Base-by-base conservation (phyloP, 2,888 invertebrate genomes). In the Cloeon dipterum region DNA sequence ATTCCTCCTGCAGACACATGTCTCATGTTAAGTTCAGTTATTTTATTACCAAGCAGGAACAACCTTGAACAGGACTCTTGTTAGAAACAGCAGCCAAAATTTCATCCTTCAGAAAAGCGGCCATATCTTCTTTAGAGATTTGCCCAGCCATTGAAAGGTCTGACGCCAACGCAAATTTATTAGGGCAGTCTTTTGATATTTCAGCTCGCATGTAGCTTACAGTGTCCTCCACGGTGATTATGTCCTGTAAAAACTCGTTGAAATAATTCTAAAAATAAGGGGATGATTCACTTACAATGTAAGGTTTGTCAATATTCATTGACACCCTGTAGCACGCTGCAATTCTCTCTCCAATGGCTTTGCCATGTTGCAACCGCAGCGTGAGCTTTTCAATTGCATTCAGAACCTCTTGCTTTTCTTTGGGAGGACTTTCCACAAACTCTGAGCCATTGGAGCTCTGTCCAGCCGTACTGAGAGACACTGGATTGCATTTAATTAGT, bases 91-190 rank as follows among this genome's bases (percentile, higher is more conserved):
- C 51, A 3, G 46, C 42, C 19, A 70, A 63, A 49, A 74, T 63
- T 56, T 73, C 70, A 40, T 64, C 62, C 45, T 70, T 68, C 2
- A 75, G 54, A 46, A 72, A 70, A 50, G 67, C 66, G 2, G 70
- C 65, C 43, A 62, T 59, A 50, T 62, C 59, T 32, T 58, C 52
- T 32, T 59, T 57, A 2, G 56, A 57, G 55, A 68, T 61, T 38
- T 63, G 60, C 36, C 64, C 68, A 3, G 69, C 63, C 3, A 53
- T 52, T 41, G 68, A 58, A 41, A 70, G 63, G 48, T 71, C 70
- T 42, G 61, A 62, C n/a, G 68, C 64, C 1, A 70, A 62, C 42
- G 68, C 58, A 26, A 69, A 48, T 45, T 69, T 69, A 45, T 66
- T 62, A 38, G 59, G 51, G 40, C 63, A 64, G 45, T 65, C 59